Percentiles rank a stretch among this genome's conserved stretches.
Conservation (phyloP, 1,140 invertebrate genomes). For the Ectropis grisescens region DNA sequence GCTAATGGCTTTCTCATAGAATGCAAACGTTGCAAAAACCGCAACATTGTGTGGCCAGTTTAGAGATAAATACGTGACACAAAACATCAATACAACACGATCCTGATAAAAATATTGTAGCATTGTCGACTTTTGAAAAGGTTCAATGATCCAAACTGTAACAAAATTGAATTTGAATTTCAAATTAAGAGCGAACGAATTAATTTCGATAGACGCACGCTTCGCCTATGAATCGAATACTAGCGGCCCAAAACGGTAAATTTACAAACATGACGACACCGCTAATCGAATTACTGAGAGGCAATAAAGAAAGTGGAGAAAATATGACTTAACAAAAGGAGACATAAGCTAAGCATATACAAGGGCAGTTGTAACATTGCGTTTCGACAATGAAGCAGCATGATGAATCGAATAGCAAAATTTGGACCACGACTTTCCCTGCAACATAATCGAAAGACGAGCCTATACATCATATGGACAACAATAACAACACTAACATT, state of each 20-base stretch:
- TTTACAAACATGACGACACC: conserved; percentile 18
- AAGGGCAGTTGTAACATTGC: no score
- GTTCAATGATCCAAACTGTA: neutral
- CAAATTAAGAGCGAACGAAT: no score
- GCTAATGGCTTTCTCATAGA: conserved; percentile 18
- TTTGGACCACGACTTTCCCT: neutral
- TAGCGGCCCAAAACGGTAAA: conserved; percentile 3
- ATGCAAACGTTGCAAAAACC: conserved; percentile 6
- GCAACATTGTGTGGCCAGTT: conserved; percentile 1
- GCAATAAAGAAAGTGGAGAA: conserved; percentile 15
- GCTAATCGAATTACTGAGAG: conserved; percentile 28
- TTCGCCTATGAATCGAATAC: neutral
- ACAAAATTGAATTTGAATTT: neutral
- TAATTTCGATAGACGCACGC: no score
- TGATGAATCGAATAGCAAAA: neutral
- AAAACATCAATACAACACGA: conserved; percentile 2
- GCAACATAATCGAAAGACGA: neutral
- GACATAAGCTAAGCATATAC: no score
- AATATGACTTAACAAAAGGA: no score
- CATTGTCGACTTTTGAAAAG: no score
- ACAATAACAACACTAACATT: conserved; percentile 17
- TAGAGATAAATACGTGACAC: neutral
- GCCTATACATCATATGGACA: conserved; percentile 5
- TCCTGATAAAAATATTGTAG: neutral
- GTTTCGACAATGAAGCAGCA: no score